Evolutionary conservation across 2,113 vertebrate species (phyloP).

Genomic region (Siphamia tubifer): DNA sequence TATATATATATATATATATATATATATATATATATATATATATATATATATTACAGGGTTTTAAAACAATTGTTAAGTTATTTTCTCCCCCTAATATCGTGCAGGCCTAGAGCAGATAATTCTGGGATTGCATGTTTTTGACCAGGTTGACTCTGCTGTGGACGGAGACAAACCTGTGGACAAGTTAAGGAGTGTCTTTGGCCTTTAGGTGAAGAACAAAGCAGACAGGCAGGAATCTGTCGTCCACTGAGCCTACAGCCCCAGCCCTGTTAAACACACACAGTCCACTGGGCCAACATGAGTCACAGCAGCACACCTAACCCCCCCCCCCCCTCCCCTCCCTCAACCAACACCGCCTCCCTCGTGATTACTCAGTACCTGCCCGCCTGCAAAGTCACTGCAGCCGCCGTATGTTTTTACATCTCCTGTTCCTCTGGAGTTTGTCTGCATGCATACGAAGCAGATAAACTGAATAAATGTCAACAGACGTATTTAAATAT

Average conservation of each 20-base stretch:
- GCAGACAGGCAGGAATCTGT: slow-evolving; percentile 15
- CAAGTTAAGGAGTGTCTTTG: slow-evolving; percentile 55
- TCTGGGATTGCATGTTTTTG: slow-evolving; percentile 46
- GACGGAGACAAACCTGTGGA: slow-evolving; percentile 31
- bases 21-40: no score
- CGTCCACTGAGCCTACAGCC: slow-evolving; percentile 39
- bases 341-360: no score
- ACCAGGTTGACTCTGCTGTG: slow-evolving; percentile 39
- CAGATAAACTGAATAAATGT: slow-evolving; percentile 23
- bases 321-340: no score
- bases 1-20: no score
- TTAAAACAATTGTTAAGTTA: no score
- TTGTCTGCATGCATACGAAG: background rate
- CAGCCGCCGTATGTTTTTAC: slow-evolving; percentile 25
- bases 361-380: slow-evolving; percentile 65
- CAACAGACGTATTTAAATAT: background rate
- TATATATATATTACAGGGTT: no score
- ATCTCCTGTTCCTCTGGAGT: slow-evolving; percentile 21
- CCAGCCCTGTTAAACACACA: slow-evolving; percentile 63
- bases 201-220: slow-evolving; percentile 23
- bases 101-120: slow-evolving; percentile 44
- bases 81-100: no score
- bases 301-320: slow-evolving; percentile 62
- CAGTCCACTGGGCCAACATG: slow-evolving; percentile 51
- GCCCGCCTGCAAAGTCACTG: slow-evolving; percentile 38